These are phyloP conservation scores for Coremacera marginata DNA, from an alignment of 2,888 invertebrate genomes.

Conservation along the genomic window DNA sequence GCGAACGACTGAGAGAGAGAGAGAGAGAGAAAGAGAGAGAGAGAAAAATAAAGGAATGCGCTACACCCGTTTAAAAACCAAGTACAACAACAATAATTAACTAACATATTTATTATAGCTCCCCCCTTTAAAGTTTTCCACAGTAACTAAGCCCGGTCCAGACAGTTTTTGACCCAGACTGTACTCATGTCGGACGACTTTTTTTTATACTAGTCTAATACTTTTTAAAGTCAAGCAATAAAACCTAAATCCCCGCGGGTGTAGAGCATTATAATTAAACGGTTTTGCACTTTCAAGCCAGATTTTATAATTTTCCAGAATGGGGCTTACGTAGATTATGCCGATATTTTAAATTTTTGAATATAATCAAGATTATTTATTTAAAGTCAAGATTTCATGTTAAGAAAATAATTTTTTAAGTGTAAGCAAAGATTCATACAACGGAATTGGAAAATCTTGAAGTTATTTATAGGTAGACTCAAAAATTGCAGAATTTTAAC, in stretches of 20 bases:
- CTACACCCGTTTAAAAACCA: slow-evolving; percentile 25
- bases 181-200: not conserved
- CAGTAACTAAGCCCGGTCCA: not conserved
- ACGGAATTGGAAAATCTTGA: too few relatives aligned
- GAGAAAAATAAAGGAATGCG: slow-evolving; percentile 2
- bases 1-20: slow-evolving; percentile 28
- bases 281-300: slow-evolving; percentile 36
- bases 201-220: not conserved
- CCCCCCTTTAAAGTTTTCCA: not conserved
- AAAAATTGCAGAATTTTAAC: too few relatives aligned
- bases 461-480: too few relatives aligned
- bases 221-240: not conserved
- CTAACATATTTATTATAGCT: not conserved
- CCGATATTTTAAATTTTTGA: too few relatives aligned
- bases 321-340: slow-evolving; percentile 14
- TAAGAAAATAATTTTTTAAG: too few relatives aligned
- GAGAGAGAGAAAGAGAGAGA: slow-evolving; percentile 9
- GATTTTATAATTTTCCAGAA: slow-evolving; percentile 37
- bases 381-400: too few relatives aligned
- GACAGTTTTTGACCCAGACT: not conserved
- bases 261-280: slow-evolving; percentile 24
- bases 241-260: slow-evolving; percentile 13
- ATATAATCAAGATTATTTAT: too few relatives aligned
- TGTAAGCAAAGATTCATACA: too few relatives aligned
- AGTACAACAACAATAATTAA: too few relatives aligned